Percentiles rank a stretch among this genome's conserved stretches.
phyloP scores from a whole-genome alignment of 2,797 vertebrate species.

The Huso huso region DNA sequence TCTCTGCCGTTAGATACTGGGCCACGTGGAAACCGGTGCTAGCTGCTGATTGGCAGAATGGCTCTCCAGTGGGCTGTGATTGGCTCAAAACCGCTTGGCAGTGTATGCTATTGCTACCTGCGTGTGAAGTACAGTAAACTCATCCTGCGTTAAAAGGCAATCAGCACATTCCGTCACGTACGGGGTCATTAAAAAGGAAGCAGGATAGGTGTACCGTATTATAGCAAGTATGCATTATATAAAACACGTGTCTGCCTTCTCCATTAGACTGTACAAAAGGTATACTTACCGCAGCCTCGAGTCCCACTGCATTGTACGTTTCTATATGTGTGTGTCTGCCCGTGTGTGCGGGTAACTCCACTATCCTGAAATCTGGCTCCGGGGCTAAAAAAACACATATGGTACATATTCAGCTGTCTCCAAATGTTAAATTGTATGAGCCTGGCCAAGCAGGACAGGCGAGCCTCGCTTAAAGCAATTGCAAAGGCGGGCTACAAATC shows the following conservation, averaged over 20 bases:
- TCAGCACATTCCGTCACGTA: not conserved
- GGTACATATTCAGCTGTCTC: no score
- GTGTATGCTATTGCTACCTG: not conserved
- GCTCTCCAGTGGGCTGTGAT: conserved; percentile 30
- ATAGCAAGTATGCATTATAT: not conserved
- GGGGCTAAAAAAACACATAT: no score
- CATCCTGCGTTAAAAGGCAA: not conserved
- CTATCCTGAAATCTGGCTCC: no score
- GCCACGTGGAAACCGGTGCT: conserved; percentile 35
- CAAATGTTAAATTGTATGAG: no score
- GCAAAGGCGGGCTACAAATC: not conserved
- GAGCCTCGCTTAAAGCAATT: no score
- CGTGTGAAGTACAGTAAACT: not conserved
- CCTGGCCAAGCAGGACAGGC: no score
- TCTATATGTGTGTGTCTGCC: no score
- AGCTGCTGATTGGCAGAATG: conserved; percentile 44
- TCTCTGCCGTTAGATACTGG: conserved; percentile 48
- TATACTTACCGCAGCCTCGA: no score
- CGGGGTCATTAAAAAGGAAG: not conserved
- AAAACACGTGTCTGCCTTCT: not conserved
- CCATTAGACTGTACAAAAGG: no score
- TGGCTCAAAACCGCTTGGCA: conserved; percentile 24
- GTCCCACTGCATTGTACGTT: no score
- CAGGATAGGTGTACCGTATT: not conserved
- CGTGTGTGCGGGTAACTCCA: no score